Base-by-base conservation (phyloP, 1,140 invertebrate species). In the Conus betulinus region DNA sequence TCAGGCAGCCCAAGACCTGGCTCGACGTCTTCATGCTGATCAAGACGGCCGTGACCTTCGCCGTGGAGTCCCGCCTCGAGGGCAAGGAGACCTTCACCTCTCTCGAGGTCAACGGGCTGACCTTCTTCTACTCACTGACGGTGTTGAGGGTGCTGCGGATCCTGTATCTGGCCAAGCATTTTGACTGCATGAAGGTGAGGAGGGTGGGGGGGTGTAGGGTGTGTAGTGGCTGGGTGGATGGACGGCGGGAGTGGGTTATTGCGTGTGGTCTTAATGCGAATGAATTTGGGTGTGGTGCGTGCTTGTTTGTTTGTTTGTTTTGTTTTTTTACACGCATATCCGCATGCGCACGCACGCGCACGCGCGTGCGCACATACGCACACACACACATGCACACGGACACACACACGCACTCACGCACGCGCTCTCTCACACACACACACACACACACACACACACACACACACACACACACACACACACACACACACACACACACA, bases 131-230 rank as follows among this genome's bases (percentile, higher is more conserved):
- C 39, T 98, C 99, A 93, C 99, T 99, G 96, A 97, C 99, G 95
- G 99, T 99, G 94, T 99, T 99, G 97, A 97, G 99, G 95, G 99
- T 99, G 94, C 96, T 99, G 93, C 97, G 99, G 95, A 99, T 99
- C 94, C 97, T 99, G 93, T 99, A 99, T 96, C 96, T 99, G 94
- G 98, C 99, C 89, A 97, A 99, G 92, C 85, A 91, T 87, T 90
- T 91, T 82, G 89, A 89, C 1, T 88, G 88, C 15, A 91, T 91
- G 98, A 93, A 98, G 98, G 96, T 84, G 11, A 63, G 60, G 17
- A 4, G 67, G 23, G 67, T 0, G 67, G 67, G 67, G 67, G 23
- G 67, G 23, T 3, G 23, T 3, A 20, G 67, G 20, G 67, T 6
- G 67, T 17, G 67, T 23, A 7, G 23, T 7, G 23, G 67, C 7